phyloP scores from a whole-genome alignment of 2,797 vertebrate species.

The Syngnathus rostellatus region DNA sequence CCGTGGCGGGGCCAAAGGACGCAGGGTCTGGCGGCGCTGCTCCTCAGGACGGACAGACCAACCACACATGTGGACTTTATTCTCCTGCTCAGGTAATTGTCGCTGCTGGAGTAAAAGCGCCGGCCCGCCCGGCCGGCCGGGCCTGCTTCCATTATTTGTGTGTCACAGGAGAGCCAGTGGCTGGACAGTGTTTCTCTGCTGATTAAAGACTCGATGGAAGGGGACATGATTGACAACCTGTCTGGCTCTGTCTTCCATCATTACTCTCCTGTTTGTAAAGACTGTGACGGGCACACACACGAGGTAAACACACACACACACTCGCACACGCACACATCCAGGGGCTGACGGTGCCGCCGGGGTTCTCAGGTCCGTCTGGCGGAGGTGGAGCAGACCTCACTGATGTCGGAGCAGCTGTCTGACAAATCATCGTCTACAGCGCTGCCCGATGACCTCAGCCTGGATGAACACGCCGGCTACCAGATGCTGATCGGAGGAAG shows the following conservation, averaged over 20 bases:
- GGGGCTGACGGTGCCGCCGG: background rate
- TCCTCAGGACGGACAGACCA: constrained; percentile 59
- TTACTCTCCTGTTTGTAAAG: constrained; percentile 81
- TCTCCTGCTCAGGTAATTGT: constrained; percentile 82
- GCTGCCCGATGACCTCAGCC: constrained; percentile 85
- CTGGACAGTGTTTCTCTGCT: constrained; percentile 98
- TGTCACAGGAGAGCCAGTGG: constrained; percentile 92
- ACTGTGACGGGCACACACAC: constrained; percentile 79
- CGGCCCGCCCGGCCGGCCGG: no score
- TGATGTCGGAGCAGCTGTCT: constrained; percentile 82
- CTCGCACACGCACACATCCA: background rate
- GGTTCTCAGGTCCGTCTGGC: constrained; percentile 82
- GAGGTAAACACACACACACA: constrained; percentile 66
- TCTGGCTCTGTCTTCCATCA: constrained; percentile 95
- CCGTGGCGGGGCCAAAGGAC: constrained; percentile 28
- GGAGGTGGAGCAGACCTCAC: constrained; percentile 88
- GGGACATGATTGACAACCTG: constrained; percentile 96
- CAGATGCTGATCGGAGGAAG: constrained; percentile 70
- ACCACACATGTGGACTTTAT: constrained; percentile 71
- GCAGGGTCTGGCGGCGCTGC: constrained; percentile 27
- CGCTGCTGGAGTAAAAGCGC: no score
- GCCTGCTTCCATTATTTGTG: background rate
- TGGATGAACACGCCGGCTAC: constrained; percentile 78
- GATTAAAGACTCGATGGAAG: constrained; percentile 95
- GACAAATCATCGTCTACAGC: constrained; percentile 90